Base-by-base conservation (phyloP, 2,888 invertebrate species). In the Aleiodes testaceus region DNA sequence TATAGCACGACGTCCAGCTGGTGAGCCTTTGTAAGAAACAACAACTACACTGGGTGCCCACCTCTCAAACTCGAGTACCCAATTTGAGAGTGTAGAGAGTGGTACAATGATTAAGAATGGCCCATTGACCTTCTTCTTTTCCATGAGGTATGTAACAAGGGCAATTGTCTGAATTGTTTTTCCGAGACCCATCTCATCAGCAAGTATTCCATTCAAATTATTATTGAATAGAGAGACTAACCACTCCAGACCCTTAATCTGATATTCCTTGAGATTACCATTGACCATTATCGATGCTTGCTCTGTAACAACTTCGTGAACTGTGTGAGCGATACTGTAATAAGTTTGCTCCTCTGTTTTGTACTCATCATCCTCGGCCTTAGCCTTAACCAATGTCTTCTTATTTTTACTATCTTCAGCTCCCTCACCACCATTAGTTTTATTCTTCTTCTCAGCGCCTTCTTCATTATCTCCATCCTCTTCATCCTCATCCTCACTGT, bases 181-280 rank as follows among this genome's bases (percentile, higher is more conserved):
- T 72, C 98, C 98, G 67, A 98, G 91, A 89, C 98, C 98, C 99
- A 99, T 99, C 89, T 99, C 99, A 88, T 99, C 99, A 68, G 99
- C 99, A 79, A 99, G 89, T 84, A 99, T 99, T 16, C 99, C 99
- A 86, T 99, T 99, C 75, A 99, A 89, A 88, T 98, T 99, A 88
- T 99, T 99, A 88, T 99, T 99, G 89, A 97, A 99, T 66, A 99
- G 88, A 0, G 99, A 99, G 1, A 99, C 98, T 85, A 99, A 90
- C 99, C 99, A 99, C 88, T 99, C 98, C 75, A 99, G 89, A 77
- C 99, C 99, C 91, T 95, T 96, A 78, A 97, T 92, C 89, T 99
- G 99, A 87, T 99, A 99, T 88, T 98, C 98, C 87, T 99, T 99
- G 22, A 99, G 90, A 75, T 92, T 91, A 68, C 99, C 99, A 85